A percentile compares a stretch with the other conserved stretches of the same genome.
phyloP scores from a whole-genome alignment of 2,888 invertebrate species.

The Penaeus monodon region DNA sequence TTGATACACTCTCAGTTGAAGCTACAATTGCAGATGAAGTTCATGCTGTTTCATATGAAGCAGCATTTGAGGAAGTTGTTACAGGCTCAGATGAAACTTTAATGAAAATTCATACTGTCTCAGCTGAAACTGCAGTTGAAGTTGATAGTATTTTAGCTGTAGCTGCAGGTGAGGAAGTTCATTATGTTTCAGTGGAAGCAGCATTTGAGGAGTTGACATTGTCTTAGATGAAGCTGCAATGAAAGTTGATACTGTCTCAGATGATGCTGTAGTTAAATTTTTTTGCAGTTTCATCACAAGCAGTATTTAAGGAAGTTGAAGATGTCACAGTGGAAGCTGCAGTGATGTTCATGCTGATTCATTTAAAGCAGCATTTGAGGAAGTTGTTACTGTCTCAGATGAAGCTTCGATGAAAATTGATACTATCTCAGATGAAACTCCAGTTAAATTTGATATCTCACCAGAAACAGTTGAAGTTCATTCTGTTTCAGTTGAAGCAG shows the following conservation, averaged over 20 bases:
- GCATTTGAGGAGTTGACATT: too few relatives aligned
- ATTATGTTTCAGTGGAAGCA: too few relatives aligned
- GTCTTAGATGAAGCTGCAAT: not conserved
- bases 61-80: not conserved
- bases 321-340: not conserved
- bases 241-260: not conserved
- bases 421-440: not conserved
- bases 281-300: not conserved
- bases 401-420: not conserved
- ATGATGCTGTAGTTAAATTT: conserved; percentile 1
- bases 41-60: not conserved
- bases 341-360: not conserved
- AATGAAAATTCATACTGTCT: not conserved
- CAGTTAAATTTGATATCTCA: not conserved
- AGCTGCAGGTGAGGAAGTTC: too few relatives aligned
- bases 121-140: too few relatives aligned
- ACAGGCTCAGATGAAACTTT: not conserved
- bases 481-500: too few relatives aligned
- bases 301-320: not conserved
- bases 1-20: not conserved
- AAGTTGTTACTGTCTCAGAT: not conserved
- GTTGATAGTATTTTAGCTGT: too few relatives aligned
- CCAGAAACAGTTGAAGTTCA: too few relatives aligned
- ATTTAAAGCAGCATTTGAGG: not conserved
- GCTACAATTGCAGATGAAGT: conserved; percentile 6